phyloP scores from a whole-genome alignment of 2,888 invertebrate genomes.

The Emmelina monodactyla region DNA sequence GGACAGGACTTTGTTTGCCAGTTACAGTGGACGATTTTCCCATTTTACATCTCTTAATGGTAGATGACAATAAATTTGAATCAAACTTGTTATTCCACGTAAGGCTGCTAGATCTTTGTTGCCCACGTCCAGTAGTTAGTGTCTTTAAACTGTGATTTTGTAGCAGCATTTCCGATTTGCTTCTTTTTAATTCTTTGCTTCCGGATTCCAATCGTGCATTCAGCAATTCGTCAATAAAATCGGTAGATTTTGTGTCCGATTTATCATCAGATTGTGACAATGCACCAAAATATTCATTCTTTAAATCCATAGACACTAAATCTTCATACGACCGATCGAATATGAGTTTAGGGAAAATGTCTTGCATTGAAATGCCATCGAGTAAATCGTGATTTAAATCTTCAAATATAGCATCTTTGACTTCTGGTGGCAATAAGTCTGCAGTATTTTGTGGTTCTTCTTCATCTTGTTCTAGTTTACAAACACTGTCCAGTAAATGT shows the following conservation, averaged over 20 bases:
- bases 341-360: slow-evolving; percentile 73
- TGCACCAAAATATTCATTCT: slow-evolving; percentile 65
- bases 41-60: slow-evolving; percentile 75
- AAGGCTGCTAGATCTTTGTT: slow-evolving; percentile 73
- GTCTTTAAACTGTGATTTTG: slow-evolving; percentile 56
- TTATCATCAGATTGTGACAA: slow-evolving; percentile 51
- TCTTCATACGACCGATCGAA: slow-evolving; percentile 71
- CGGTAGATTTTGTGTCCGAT: slow-evolving; percentile 58
- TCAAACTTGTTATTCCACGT: slow-evolving; percentile 77
- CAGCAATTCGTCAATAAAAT: slow-evolving; percentile 65
- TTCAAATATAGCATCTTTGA: slow-evolving; percentile 86
- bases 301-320: slow-evolving; percentile 69
- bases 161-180: slow-evolving; percentile 71
- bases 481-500: slow-evolving; percentile 66
- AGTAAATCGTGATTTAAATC: slow-evolving; percentile 83
- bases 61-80: slow-evolving; percentile 63
- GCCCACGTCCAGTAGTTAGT: slow-evolving; percentile 59
- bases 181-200: slow-evolving; percentile 68
- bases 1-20: slow-evolving; percentile 50
- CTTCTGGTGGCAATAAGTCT: slow-evolving; percentile 83
- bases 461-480: slow-evolving; percentile 74
- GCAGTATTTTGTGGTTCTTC: slow-evolving; percentile 82
- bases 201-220: slow-evolving; percentile 57
- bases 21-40: slow-evolving; percentile 50
- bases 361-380: slow-evolving; percentile 86